These are phyloP conservation scores for Tanypteryx hageni DNA, from an alignment of 2,888 invertebrate genomes.

Conservation along the genomic window DNA sequence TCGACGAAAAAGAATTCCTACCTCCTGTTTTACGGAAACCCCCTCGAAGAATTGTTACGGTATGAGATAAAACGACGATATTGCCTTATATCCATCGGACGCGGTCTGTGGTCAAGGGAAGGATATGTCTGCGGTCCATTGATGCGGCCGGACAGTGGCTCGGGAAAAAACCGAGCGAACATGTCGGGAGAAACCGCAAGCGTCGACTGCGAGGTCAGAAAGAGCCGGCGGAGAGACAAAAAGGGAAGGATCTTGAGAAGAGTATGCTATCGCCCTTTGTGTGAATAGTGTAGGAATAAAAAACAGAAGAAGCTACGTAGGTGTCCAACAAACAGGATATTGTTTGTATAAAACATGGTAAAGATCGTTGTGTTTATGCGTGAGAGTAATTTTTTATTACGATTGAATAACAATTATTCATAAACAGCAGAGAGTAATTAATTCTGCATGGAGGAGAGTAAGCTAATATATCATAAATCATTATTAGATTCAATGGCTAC, in stretches of 20 bases:
- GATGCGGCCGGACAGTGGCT: background rate
- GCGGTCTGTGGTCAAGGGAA: background rate
- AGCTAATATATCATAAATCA: too few species aligned
- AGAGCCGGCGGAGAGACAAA: background rate
- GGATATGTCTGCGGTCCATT: constrained; percentile 26
- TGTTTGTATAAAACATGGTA: too few species aligned
- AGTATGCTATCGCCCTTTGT: background rate
- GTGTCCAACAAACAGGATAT: too few species aligned
- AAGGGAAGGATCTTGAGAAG: background rate
- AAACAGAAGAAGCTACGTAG: too few species aligned
- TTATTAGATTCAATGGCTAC: too few species aligned
- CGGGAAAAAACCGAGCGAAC: background rate
- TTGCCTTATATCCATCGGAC: background rate
- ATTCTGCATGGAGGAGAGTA: too few species aligned
- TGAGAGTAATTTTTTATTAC: too few species aligned
- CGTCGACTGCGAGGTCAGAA: background rate
- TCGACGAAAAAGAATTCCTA: background rate
- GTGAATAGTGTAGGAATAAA: background rate
- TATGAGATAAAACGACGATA: background rate
- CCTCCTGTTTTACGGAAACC: background rate
- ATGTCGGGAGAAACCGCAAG: constrained; percentile 44
- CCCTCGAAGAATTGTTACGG: background rate
- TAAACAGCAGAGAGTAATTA: too few species aligned
- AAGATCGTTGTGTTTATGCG: too few species aligned
- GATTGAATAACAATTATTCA: too few species aligned